phyloP scores from a whole-genome alignment of 1,140 invertebrate species.

The Sarcophaga bullata region DNA sequence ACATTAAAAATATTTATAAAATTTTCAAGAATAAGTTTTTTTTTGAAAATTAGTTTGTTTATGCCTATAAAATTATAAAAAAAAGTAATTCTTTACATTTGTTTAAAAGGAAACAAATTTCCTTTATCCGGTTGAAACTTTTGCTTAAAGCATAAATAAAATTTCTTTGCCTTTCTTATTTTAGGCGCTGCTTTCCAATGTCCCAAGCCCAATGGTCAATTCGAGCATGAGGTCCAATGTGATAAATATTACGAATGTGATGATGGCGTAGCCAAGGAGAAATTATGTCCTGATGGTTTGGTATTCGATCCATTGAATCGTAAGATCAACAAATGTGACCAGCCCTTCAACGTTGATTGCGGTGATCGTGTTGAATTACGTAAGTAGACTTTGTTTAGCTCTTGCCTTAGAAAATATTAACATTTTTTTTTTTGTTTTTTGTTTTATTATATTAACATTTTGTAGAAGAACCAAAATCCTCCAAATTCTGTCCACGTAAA shows the following conservation, averaged over 20 bases:
- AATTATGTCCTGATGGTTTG: conserved; percentile 85
- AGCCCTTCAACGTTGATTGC: conserved; percentile 90
- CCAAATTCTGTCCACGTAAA: conserved; percentile 78
- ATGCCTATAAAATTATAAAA: too few relatives aligned
- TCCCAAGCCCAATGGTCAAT: conserved; percentile 81
- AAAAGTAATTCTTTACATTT: neutral
- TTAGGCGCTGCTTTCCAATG: conserved; percentile 72
- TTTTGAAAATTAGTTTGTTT: neutral
- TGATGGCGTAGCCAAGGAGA: conserved; percentile 77
- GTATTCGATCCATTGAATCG: conserved; percentile 86
- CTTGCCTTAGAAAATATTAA: neutral
- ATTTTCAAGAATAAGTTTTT: neutral
- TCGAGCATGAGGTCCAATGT: conserved; percentile 81
- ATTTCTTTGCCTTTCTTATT: neutral
- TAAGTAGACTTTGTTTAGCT: conserved; percentile 70
- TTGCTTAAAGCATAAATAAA: neutral
- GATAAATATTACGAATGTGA: conserved; percentile 87
- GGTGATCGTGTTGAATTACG: conserved; percentile 85
- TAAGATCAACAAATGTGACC: conserved; percentile 89
- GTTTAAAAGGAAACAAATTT: too few relatives aligned
- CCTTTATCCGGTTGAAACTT: too few relatives aligned
- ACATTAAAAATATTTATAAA: too few relatives aligned
- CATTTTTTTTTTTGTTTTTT: neutral
- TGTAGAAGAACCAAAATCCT: conserved; percentile 80
- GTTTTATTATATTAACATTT: conserved; percentile 42